A percentile compares a stretch with the other conserved stretches of the same genome.
These are phyloP conservation scores for Pterobdella sp. DNA, from an alignment of 2,888 invertebrate genomes.

Conservation along the genomic window DNA sequence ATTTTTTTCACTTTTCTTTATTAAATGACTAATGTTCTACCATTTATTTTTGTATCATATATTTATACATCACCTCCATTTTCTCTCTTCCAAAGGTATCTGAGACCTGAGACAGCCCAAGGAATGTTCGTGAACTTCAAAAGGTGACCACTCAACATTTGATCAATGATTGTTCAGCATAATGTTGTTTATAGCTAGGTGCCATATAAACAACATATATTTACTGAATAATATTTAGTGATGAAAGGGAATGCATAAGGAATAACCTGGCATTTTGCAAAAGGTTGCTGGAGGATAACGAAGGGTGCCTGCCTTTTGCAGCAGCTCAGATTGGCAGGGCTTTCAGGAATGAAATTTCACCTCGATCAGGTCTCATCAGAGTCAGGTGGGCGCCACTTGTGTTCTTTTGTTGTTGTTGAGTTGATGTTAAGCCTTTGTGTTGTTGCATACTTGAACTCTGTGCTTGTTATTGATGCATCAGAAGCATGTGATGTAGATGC, in stretches of 20 bases:
- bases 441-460: no score
- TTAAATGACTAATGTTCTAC: not conserved
- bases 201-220: no score
- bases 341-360: constrained; percentile 98
- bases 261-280: no score
- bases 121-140: constrained; percentile 99
- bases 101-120: constrained; percentile 97
- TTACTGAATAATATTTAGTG: no score
- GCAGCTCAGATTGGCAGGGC: constrained; percentile 97
- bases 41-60: not conserved
- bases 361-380: constrained; percentile 84
- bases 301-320: constrained; percentile 89
- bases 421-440: no score
- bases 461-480: no score
- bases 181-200: no score
- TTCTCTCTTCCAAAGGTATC: constrained; percentile 57
- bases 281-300: constrained; percentile 81
- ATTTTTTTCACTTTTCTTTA: not conserved
- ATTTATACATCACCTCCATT: not conserved
- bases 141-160: no score
- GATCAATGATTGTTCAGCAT: no score
- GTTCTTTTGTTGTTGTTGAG: no score
- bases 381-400: constrained; percentile 61
- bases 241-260: no score
- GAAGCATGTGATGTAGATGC: no score